Percentiles rank a stretch among this genome's conserved stretches.
These are phyloP conservation scores for Atlantisia rogersi DNA, from an alignment of 2,113 vertebrate species.

Conservation along the genomic window DNA sequence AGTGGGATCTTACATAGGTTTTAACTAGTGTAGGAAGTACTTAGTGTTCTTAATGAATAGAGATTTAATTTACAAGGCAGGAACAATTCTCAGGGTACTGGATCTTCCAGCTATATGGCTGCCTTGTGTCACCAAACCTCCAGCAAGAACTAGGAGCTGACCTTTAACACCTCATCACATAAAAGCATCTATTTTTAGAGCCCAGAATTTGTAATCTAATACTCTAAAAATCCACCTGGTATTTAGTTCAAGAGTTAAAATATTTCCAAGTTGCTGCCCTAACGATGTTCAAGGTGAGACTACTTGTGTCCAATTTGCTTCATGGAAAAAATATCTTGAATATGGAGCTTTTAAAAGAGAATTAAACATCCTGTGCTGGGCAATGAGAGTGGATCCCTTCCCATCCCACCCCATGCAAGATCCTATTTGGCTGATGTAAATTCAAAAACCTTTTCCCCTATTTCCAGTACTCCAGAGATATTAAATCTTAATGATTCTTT, in stretches of 20 bases:
- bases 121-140: conserved; percentile 19
- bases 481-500: conserved; percentile 56
- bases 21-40: conserved; percentile 54
- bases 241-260: neutral
- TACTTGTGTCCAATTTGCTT: neutral
- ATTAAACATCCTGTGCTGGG: neutral
- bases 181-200: neutral
- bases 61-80: conserved; percentile 42
- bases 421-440: neutral
- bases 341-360: neutral
- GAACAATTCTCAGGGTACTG: conserved; percentile 25
- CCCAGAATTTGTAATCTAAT: neutral
- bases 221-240: neutral
- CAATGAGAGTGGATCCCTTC: neutral
- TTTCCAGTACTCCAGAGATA: conserved; percentile 33
- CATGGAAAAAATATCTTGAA: neutral
- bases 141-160: neutral
- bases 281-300: neutral
- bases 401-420: neutral
- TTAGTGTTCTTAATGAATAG: conserved; percentile 76
- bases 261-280: neutral
- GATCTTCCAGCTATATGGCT: conserved; percentile 32
- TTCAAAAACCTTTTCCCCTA: neutral
- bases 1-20: conserved; percentile 18
- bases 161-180: neutral